Conservation (phyloP, 2,797 vertebrate genomes). For the Discoglossus pictus region DNA sequence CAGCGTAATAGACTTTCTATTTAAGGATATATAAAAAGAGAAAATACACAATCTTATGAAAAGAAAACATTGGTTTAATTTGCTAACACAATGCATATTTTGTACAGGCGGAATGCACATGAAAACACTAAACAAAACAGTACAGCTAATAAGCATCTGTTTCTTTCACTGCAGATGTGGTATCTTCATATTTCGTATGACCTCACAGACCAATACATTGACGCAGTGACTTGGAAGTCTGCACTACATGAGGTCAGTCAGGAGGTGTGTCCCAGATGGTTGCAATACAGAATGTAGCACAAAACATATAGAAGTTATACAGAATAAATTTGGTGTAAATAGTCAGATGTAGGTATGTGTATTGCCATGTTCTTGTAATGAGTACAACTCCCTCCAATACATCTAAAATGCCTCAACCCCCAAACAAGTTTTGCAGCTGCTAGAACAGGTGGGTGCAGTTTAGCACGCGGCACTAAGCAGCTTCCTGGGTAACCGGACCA, state of each 20-base stretch:
- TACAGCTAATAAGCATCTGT: background rate
- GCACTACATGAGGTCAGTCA: background rate
- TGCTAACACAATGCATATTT: slow-evolving; percentile 14
- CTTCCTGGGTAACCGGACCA: slow-evolving; percentile 25
- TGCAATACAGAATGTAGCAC: background rate
- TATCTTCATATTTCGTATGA: background rate
- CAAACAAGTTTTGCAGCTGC: slow-evolving; percentile 11
- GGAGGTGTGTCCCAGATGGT: background rate
- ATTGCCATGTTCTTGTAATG: background rate
- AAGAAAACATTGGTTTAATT: slow-evolving; percentile 31
- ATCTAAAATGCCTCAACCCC: background rate
- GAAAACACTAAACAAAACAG: slow-evolving; percentile 12
- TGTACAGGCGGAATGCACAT: slow-evolving; percentile 24
- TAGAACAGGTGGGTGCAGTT: slow-evolving; percentile 24
- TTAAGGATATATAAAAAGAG: too few relatives aligned
- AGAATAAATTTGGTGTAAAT: background rate
- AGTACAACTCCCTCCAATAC: background rate
- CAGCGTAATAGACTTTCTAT: too few relatives aligned
- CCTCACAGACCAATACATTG: too few relatives aligned
- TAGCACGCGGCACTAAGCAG: slow-evolving; percentile 22
- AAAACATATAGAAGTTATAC: background rate
- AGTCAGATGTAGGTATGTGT: background rate
- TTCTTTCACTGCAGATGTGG: background rate
- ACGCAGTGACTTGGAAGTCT: too few relatives aligned
- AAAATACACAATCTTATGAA: background rate